Conservation (phyloP, 1,140 invertebrate species). For the Leptoteleia sp. region DNA sequence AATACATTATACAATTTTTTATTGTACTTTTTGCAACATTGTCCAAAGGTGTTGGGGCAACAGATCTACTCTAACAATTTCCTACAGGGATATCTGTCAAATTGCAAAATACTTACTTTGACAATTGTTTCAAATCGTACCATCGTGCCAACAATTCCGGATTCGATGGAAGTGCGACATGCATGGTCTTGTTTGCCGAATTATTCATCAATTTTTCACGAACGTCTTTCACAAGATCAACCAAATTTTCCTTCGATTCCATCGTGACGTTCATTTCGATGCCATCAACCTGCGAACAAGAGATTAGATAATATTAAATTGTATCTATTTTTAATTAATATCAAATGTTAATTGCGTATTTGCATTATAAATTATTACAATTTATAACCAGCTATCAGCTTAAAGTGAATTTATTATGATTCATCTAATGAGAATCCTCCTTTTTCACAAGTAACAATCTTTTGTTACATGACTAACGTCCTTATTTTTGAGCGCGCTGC, state of each 20-base stretch:
- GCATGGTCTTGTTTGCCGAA: conserved; percentile 81
- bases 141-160: conserved; percentile 86
- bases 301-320: too few relatives aligned
- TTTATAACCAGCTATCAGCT: conserved; percentile 30
- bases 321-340: conserved; percentile 18
- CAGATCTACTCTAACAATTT: too few relatives aligned
- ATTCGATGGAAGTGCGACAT: conserved; percentile 83
- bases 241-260: conserved; percentile 82
- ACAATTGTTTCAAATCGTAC: conserved; percentile 85
- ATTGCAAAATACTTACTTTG: conserved; percentile 80
- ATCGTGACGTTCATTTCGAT: conserved; percentile 83
- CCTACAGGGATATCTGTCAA: too few relatives aligned
- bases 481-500: conserved; percentile 38
- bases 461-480: conserved; percentile 30
- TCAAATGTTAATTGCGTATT: conserved; percentile 15
- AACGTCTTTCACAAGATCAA: conserved; percentile 83
- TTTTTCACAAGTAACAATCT: conserved; percentile 27
- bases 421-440: conserved; percentile 22
- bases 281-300: conserved; percentile 81
- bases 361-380: conserved; percentile 13
- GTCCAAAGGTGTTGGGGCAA: too few relatives aligned
- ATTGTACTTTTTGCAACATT: too few relatives aligned
- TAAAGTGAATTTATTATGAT: conserved; percentile 29
- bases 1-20: too few relatives aligned
- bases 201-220: conserved; percentile 80